Evolutionary conservation across 2,113 vertebrate species (phyloP).

Genomic region (Thalassarche chlororhynchos): DNA sequence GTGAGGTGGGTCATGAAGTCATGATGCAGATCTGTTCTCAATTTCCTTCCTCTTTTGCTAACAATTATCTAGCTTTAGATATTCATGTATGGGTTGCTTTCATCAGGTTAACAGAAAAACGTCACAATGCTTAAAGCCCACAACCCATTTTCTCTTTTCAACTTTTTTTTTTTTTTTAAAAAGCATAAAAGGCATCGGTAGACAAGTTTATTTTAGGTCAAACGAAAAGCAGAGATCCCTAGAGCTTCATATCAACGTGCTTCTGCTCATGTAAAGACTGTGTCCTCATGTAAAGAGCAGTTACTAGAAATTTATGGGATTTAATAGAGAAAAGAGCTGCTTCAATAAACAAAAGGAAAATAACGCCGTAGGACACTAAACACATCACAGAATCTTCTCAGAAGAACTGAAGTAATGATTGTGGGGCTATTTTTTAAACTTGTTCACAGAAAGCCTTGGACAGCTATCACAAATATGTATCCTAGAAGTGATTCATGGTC

Average conservation of each 20-base stretch:
- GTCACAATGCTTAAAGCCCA: not conserved
- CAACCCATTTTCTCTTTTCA: not conserved
- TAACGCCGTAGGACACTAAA: not conserved
- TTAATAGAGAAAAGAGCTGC: not conserved
- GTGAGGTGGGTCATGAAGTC: conserved; percentile 21
- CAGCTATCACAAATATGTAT: not conserved
- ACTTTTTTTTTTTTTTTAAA: not conserved
- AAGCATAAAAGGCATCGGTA: not conserved
- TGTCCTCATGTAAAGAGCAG: not conserved
- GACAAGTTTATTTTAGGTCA: conserved; percentile 32
- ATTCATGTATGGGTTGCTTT: not conserved
- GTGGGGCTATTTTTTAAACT: not conserved
- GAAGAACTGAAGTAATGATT: not conserved
- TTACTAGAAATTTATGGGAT: not conserved
- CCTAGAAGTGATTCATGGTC: not conserved
- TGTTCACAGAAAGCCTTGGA: not conserved
- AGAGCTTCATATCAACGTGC: not conserved
- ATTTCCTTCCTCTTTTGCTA: conserved; percentile 31
- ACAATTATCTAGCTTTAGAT: conserved; percentile 22
- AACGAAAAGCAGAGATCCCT: not conserved
- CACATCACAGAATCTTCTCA: not conserved
- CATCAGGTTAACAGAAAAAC: not conserved
- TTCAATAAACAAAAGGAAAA: conserved; percentile 10
- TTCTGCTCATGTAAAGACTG: not conserved
- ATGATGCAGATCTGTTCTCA: not conserved